phyloP scores from a whole-genome alignment of 2,113 vertebrate species.

The Atlantisia rogersi region DNA sequence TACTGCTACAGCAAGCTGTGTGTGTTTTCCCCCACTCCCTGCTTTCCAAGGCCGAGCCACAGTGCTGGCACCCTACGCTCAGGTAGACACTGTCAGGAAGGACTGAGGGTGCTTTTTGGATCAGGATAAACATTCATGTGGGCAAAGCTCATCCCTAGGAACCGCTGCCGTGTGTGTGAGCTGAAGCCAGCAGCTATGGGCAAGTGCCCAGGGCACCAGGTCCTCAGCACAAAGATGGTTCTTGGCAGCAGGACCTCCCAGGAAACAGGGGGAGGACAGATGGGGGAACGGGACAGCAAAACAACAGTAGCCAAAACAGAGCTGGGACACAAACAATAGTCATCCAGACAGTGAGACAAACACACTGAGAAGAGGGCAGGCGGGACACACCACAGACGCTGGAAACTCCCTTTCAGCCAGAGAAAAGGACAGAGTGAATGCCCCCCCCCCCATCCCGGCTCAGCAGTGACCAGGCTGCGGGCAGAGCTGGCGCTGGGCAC shows the following conservation, averaged over 20 bases:
- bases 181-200: not conserved
- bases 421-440: not conserved
- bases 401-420: conserved; percentile 29
- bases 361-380: not conserved
- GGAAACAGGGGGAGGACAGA: not conserved
- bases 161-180: not conserved
- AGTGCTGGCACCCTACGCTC: not conserved
- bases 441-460: not conserved
- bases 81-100: not conserved
- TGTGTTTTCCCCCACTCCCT: not conserved
- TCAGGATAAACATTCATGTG: fast-evolving
- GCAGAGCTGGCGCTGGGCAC: conserved; percentile 30
- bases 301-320: not conserved
- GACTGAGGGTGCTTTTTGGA: not conserved
- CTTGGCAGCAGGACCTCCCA: not conserved
- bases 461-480: not conserved
- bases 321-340: not conserved
- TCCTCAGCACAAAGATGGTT: not conserved
- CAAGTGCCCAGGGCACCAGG: not conserved
- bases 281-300: not conserved
- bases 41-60: not conserved
- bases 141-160: not conserved
- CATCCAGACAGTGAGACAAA: not conserved
- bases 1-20: not conserved
- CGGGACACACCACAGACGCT: not conserved